Evolutionary conservation across 2,797 vertebrate species (phyloP), one percentile per base, ranked within the genome.

Genomic region (Centroberyx gerrardi): DNA sequence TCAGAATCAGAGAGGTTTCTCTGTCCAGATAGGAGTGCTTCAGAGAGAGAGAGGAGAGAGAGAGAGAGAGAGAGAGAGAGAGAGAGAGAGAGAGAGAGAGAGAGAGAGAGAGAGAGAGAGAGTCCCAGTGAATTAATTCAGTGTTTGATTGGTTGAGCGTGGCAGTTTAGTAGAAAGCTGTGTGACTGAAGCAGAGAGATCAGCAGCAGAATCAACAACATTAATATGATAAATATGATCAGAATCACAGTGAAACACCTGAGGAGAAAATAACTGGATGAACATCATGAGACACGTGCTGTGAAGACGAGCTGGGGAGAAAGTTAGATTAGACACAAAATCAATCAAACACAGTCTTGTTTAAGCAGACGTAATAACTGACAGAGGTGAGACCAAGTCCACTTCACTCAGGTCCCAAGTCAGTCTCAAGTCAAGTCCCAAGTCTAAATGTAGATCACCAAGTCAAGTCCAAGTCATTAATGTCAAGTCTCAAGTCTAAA

Each of bases 21-120:
- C 96, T 98, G 97, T 99, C 98, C 97, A 99, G 96, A 97, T 99
- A 99, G 93, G 97, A 98, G 95, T 98, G 98, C 97, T 99, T 96
- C 91, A 91, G 93, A 96, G 89, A 93, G 74, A 84, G 63, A 88
- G 67, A 84, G 4, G 60, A 81, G 28, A 63, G 61, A 64, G 27
- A 58, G 4, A 18, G 18, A 58, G 49, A 55, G 13, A 48, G 15
- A 17, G n/a, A 38, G 40, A 48, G 40, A 56, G 62, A 51, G 42
- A 42, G 38, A 17, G 44, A 40, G 38, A 4, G n/a, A 53, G 61
- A 42, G 15, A 28, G 40, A 71, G 54, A 46, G 29, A 68, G 38
- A 59, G 27, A 36, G 46, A 68, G 54, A 49, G 66, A 48, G 66
- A 58, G 18, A 28, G 62, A 48, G 70, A 56, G 66, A 86, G 72